Base-by-base conservation (phyloP, 1,140 invertebrate genomes). In the Drosophila sproati region DNA sequence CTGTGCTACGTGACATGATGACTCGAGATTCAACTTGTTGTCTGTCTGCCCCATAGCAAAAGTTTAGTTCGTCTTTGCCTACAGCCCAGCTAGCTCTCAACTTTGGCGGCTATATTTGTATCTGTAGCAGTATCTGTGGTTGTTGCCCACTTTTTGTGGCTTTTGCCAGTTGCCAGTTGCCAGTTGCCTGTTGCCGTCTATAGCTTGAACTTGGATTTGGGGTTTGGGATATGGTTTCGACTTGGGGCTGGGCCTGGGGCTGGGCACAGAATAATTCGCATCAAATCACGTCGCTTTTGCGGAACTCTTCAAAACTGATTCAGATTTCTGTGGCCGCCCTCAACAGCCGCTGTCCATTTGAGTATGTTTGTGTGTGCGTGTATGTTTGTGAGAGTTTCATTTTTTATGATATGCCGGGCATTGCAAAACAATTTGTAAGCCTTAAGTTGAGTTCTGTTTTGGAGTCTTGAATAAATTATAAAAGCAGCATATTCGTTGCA, bases 391-490 rank as follows among this genome's bases (percentile, higher is more conserved):
- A 64, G 54, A 20, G 62, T 41, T 48, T 62, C 41, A 43, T 64
- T 63, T 69, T 80, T 70, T 80, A 71, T 85, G 81, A 78, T 80
- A 85, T 82, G 77, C 62, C 57, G 52, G 80, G 83, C 83, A 87
- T 83, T 80, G 78, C 72, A 82, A 87, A 88, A 87, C 83, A 87
- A 87, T 88, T 89, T 83, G 83, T 88, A 83, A 77, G 80, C 77
- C 73, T 88, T 83, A 75, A 82, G 83, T 70, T 54, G 80, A 73
- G 76, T 77, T 82, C 73, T 48, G 83, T 70, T 6, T 80, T 80
- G 83, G 83, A 83, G 77, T 88, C 85, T 74, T 73, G 83, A 80
- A 88, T 88, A 88, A 88, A 88, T 88, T 88, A 88, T 83, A 88
- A 80, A 89, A 71, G 66, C 68, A 73, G 81, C 69, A 85, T 52